Conservation (phyloP, 2,797 vertebrate species). For the Orientallactaga sibirica region DNA sequence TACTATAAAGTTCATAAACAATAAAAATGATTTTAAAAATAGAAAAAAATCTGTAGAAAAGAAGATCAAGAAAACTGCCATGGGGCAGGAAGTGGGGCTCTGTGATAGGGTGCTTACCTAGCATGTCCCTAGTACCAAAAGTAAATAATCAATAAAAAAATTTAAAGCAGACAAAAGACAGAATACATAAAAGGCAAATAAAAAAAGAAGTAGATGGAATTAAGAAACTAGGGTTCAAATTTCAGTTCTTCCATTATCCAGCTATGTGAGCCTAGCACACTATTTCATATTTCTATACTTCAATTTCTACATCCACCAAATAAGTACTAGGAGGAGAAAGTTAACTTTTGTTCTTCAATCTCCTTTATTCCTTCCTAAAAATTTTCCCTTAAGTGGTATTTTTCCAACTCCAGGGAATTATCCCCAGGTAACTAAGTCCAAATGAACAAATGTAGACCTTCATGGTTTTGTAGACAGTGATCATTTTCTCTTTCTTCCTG, state of each 20-base stretch:
- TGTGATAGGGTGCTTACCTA: too few species aligned
- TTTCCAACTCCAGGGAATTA: neutral
- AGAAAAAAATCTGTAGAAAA: too few species aligned
- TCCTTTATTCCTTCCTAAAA: neutral
- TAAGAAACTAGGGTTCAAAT: neutral
- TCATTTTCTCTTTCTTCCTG: neutral
- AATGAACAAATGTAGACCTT: neutral
- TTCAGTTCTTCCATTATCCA: conserved; percentile 21
- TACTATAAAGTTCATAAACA: too few species aligned
- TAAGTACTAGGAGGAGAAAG: neutral
- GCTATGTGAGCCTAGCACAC: neutral
- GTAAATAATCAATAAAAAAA: too few species aligned
- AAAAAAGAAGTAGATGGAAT: neutral
- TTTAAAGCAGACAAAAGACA: too few species aligned
- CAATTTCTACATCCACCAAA: neutral
- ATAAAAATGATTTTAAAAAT: too few species aligned
- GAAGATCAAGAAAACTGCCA: too few species aligned
- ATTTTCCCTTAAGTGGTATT: neutral
- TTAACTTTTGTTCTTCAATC: neutral
- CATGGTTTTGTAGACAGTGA: neutral
- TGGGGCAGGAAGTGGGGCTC: too few species aligned
- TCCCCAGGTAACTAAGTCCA: neutral
- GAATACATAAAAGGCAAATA: too few species aligned
- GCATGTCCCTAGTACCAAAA: too few species aligned
- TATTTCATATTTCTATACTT: neutral